phyloP scores from a whole-genome alignment of 2,888 invertebrate genomes.

The Tethea ocularis region DNA sequence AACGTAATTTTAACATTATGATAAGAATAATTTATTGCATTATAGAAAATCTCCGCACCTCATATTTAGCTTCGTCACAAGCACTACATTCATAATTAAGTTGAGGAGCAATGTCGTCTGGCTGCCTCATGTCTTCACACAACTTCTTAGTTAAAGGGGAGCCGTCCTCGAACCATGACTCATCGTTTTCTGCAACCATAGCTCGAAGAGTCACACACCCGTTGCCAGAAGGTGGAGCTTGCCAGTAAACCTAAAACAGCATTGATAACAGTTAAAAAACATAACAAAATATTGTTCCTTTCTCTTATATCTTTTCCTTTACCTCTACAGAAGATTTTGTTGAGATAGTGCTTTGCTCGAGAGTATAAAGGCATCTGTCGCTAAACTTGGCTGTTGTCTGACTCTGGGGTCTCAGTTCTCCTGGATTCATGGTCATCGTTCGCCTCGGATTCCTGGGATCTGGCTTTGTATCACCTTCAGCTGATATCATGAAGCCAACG shows the following conservation, averaged over 20 bases:
- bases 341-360: conserved; percentile 62
- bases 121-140: conserved; percentile 72
- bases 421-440: conserved; percentile 53
- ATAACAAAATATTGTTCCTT: too few species aligned
- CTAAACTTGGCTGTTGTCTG: conserved; percentile 60
- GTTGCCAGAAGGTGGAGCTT: conserved; percentile 67
- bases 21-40: background rate
- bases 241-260: conserved; percentile 66
- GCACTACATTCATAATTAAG: conserved; percentile 65
- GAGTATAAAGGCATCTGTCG: conserved; percentile 67
- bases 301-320: conserved; percentile 16
- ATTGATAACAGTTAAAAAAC: background rate
- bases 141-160: conserved; percentile 58
- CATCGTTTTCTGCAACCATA: conserved; percentile 71
- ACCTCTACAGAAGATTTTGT: conserved; percentile 65
- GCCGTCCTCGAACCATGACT: conserved; percentile 72
- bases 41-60: conserved; percentile 45
- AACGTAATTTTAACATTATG: background rate
- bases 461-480: conserved; percentile 64
- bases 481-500: conserved; percentile 71
- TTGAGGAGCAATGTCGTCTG: conserved; percentile 68
- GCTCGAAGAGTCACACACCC: conserved; percentile 72
- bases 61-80: conserved; percentile 77
- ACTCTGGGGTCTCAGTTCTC: conserved; percentile 59
- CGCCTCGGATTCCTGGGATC: conserved; percentile 67